These are phyloP conservation scores for Nothocercus julius DNA, from an alignment of 2,113 vertebrate species.

Conservation along the genomic window DNA sequence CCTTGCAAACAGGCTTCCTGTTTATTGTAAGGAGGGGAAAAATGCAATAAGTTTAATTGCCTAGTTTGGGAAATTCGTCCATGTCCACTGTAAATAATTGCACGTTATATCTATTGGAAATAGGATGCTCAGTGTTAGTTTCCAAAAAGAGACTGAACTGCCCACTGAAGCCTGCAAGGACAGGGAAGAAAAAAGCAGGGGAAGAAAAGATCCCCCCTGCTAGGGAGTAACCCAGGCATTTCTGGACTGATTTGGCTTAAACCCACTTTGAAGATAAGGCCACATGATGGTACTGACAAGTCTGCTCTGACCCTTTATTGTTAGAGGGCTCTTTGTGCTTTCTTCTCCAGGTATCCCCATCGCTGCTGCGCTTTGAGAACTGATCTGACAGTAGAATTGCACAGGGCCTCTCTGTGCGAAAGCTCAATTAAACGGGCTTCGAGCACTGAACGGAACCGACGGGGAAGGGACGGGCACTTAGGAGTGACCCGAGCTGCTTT, in stretches of 20 bases:
- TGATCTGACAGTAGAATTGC: background rate
- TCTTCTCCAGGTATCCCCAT: background rate
- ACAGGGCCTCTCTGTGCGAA: background rate
- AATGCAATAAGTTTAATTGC: conserved; percentile 38
- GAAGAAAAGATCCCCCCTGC: conserved; percentile 13
- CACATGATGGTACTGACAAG: background rate
- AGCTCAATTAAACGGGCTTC: background rate
- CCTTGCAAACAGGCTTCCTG: conserved; percentile 18
- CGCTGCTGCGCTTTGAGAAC: background rate
- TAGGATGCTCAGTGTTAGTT: conserved; percentile 14
- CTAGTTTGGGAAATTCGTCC: conserved; percentile 51
- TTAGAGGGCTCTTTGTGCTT: background rate
- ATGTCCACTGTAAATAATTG: conserved; percentile 45
- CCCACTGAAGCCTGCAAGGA: background rate
- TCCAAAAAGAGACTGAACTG: background rate
- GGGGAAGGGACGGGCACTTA: background rate
- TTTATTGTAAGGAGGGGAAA: conserved; percentile 30
- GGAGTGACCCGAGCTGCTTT: background rate
- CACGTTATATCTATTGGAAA: conserved; percentile 32
- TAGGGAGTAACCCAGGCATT: conserved; percentile 21
- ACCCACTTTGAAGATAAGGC: conserved; percentile 20
- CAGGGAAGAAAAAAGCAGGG: conserved; percentile 15
- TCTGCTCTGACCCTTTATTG: background rate
- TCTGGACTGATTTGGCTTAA: conserved; percentile 33
- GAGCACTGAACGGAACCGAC: background rate